Base-by-base conservation (phyloP, 37 sponge, comb jelly and placozoan genomes). In the Oopsacas minuta region DNA sequence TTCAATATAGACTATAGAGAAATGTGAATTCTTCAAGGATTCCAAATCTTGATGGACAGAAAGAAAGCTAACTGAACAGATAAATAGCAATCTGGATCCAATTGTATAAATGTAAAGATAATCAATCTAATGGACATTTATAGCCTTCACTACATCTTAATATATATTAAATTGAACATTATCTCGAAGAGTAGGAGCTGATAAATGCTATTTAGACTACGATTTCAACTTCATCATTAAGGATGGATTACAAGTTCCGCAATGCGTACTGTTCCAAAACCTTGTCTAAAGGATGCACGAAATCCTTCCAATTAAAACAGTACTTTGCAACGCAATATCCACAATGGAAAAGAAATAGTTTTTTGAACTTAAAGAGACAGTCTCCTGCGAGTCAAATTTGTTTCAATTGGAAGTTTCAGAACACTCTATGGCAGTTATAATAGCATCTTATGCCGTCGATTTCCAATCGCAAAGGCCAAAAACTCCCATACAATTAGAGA, bases 191-290 rank as follows among this genome's bases (percentile, higher is more conserved):
- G 28, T 25, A 61, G 75, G 75, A 61, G 32, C 22, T 61, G 75
- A 61, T 61, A 34, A 61, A 61, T 32, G 75, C 75, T 61, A 61
- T n/a, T 61, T 61, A 61, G 7, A 61, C 75, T 61, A 61, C 75
- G 75, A 34, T 61, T 61, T 61, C 22, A 61, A 3, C 30, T 61
- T 61, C 75, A 25, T 20, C 75, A 61, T 61, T 61, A 61, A 61
- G 75, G 75, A 61, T 61, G 75, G 75, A 61, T 61, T 61, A 61
- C 75, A 61, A 61, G 75, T 61, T 61, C 75, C 75, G 75, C 75
- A 61, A 61, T 61, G 75, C 75, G 75, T 61, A 34, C 28, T 61
- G 75, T 61, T 61, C 28, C 75, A 61, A 61, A 61, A 61, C 75
- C 75, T 61, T 61, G 75, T 61, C 75, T 61, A 61, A 61, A 32